Percentiles rank a stretch among this genome's conserved stretches.
Conservation (phyloP, 2,797 vertebrate species). For the Numenius phaeopus region DNA sequence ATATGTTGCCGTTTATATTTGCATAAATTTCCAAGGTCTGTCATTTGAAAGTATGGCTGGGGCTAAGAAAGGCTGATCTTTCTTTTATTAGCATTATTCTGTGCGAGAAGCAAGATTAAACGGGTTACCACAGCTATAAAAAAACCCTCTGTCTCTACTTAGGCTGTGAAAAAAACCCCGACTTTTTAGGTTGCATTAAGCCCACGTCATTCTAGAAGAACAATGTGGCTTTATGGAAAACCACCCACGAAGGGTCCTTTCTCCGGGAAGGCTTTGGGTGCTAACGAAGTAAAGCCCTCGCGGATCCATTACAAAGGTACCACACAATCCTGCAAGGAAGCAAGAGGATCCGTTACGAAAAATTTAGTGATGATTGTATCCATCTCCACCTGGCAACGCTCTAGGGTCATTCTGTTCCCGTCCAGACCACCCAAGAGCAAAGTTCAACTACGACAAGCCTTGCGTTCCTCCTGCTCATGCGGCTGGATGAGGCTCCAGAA, state of each 20-base stretch:
- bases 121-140: neutral
- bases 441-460: neutral
- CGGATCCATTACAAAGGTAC: neutral
- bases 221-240: neutral
- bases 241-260: neutral
- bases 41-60: neutral
- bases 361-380: neutral
- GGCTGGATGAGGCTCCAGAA: neutral
- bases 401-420: neutral
- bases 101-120: neutral
- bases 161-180: neutral
- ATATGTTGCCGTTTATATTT: neutral
- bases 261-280: neutral
- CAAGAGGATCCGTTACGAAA: neutral
- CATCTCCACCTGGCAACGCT: neutral
- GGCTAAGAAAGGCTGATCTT: neutral
- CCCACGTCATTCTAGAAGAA: conserved; percentile 4
- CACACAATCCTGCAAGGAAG: neutral
- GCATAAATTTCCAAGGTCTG: neutral
- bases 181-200: neutral
- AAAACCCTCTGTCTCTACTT: neutral
- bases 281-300: neutral
- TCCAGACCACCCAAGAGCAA: conserved; percentile 16
- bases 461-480: neutral
- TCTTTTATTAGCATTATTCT: neutral